Conservation (phyloP, 2,797 vertebrate genomes). For the Aulostomus chinensis region DNA sequence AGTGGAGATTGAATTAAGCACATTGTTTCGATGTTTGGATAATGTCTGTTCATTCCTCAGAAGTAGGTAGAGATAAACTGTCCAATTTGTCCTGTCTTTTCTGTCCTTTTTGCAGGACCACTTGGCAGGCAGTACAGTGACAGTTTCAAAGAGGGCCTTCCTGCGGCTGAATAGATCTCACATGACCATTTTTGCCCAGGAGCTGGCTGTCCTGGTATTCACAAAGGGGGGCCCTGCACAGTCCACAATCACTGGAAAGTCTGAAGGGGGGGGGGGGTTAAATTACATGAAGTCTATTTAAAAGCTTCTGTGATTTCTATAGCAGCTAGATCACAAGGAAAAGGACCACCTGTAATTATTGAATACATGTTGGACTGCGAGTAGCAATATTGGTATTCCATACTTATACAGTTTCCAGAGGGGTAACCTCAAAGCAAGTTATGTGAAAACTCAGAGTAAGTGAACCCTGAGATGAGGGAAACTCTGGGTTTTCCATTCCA, state of each 20-base stretch:
- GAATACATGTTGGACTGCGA: background rate
- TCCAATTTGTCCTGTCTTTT: background rate
- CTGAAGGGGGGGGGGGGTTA: background rate
- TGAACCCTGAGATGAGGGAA: too few species aligned
- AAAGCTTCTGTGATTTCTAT: background rate
- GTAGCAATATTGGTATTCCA: conserved; percentile 1
- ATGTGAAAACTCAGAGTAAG: too few species aligned
- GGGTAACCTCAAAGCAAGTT: too few species aligned
- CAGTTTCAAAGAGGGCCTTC: background rate
- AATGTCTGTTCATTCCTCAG: background rate
- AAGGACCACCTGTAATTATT: background rate
- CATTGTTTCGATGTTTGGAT: too few species aligned
- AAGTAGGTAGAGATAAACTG: background rate
- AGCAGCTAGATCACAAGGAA: background rate
- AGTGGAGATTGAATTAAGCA: background rate
- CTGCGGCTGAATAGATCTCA: background rate
- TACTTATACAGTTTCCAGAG: too few species aligned
- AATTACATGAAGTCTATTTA: background rate
- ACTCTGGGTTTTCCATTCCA: too few species aligned
- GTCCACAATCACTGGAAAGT: background rate
- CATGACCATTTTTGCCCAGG: background rate
- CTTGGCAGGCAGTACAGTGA: background rate
- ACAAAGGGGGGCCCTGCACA: background rate
- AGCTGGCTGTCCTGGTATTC: background rate
- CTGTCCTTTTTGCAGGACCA: too few species aligned